Evolutionary conservation across 2,113 vertebrate genomes (phyloP), one percentile per base, ranked within the genome.

Genomic region (Epinephelus fuscoguttatus): DNA sequence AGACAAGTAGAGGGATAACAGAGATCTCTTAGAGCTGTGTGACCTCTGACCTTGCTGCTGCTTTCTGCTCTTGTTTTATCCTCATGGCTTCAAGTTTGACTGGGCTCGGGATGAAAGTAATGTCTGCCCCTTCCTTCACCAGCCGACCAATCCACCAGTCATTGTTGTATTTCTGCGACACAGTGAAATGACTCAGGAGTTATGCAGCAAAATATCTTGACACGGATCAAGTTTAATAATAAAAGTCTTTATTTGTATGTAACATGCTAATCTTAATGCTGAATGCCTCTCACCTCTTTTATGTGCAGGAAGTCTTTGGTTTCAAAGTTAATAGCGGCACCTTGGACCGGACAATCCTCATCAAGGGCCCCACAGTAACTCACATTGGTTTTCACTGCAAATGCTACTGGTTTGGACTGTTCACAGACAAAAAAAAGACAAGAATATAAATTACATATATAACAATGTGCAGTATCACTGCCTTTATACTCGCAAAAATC

Each of bases 121-220:
- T 97, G 93, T 99, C 98, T 1, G 97, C 98, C 66, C 97, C 98
- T 89, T 99, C 98, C 94, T 98, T 98, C 90, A 99, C 98, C 90
- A 98, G 96, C 17, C 98, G 95, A 77, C 98, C 98, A 0, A 99
- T 98, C 98, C 98, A 99, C 98, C 98, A 99, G 86, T 99, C 98
- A 75, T 99, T 99, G 90, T 96, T 99, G 91, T 96, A 99, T 91
- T 99, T 99, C 97, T 98, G 94, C 45, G 74, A 0, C 4, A 59
- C 1, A 59, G 61, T 49, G 27, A 74, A 78, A 45, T 55, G 11
- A 30, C 23, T 63, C 49, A 33, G 57, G 50, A 6, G 8, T 56
- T n/a, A 23, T 27, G 61, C 69, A 30, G 37, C 25, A 69, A 12
- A 45, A 74, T 19, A 17, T 37, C 37, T 37, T 40, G 64, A 45